Evolutionary conservation across 2,113 vertebrate species (phyloP).

Genomic region (Corydoras maculifer): DNA sequence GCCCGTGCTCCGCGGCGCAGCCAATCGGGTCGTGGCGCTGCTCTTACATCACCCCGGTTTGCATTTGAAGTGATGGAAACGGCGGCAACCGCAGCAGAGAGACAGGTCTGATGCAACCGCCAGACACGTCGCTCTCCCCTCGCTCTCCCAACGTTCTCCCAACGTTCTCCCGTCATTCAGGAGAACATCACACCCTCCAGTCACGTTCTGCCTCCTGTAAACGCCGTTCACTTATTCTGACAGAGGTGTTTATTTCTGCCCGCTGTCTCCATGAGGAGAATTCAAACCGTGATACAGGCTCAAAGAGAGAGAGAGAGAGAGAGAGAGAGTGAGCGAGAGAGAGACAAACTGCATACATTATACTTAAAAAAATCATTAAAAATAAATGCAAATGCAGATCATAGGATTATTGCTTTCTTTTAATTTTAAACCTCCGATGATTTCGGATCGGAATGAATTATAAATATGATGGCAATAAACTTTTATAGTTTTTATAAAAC

Average conservation of each 20-base stretch:
- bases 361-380: background rate
- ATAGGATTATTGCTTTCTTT: too few relatives aligned
- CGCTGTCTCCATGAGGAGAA: background rate
- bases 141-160: background rate
- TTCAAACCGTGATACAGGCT: background rate
- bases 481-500: too few relatives aligned
- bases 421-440: background rate
- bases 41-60: conserved; percentile 6
- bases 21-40: conserved; percentile 15
- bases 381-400: background rate
- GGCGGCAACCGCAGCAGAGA: conserved; percentile 29
- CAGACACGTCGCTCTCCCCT: conserved; percentile 25
- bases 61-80: conserved; percentile 27
- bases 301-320: background rate
- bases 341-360: conserved; percentile 10
- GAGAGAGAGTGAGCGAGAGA: conserved; percentile 14
- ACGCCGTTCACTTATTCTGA: background rate
- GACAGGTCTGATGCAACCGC: conserved; percentile 35
- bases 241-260: conserved; percentile 10
- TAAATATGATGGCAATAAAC: too few relatives aligned
- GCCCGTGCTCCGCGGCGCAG: background rate
- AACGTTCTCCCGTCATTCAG: conserved; percentile 11
- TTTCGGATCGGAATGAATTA: background rate
- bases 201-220: conserved; percentile 1
- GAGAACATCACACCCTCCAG: conserved; percentile 6